phyloP scores from a whole-genome alignment of 2,797 vertebrate species.

The Hyperoplus immaculatus region DNA sequence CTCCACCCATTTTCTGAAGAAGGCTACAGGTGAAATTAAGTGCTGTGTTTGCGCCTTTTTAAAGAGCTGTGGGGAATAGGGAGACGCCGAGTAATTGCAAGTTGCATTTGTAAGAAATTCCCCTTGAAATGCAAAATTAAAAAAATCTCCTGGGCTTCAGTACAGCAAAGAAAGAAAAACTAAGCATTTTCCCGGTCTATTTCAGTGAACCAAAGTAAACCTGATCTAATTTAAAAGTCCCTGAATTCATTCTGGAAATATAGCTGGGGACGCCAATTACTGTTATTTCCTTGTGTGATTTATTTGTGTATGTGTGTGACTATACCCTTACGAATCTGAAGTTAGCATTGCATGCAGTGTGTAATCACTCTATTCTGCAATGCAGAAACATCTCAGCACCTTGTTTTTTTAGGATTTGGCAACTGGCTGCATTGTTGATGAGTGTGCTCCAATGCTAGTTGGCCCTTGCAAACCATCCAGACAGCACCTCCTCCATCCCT shows the following conservation, averaged over 20 bases:
- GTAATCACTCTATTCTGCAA: neutral
- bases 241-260: constrained; percentile 4
- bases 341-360: neutral
- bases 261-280: neutral
- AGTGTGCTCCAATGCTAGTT: neutral
- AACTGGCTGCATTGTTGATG: neutral
- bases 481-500: neutral
- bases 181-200: constrained; percentile 3
- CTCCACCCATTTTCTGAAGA: neutral
- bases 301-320: neutral
- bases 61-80: neutral
- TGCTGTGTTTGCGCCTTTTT: constrained; percentile 14
- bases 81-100: constrained; percentile 1
- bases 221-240: constrained; percentile 8
- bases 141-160: neutral
- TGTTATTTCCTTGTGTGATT: neutral
- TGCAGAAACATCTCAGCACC: neutral
- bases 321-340: neutral
- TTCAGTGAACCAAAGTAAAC: constrained; percentile 15
- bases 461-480: too few species aligned
- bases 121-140: constrained; percentile 10
- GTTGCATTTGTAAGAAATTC: neutral
- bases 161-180: neutral
- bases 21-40: neutral
- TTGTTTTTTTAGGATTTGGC: neutral